Evolutionary conservation across 2,113 vertebrate genomes (phyloP), one percentile per base, ranked within the genome.

Genomic region (Galbula dea): DNA sequence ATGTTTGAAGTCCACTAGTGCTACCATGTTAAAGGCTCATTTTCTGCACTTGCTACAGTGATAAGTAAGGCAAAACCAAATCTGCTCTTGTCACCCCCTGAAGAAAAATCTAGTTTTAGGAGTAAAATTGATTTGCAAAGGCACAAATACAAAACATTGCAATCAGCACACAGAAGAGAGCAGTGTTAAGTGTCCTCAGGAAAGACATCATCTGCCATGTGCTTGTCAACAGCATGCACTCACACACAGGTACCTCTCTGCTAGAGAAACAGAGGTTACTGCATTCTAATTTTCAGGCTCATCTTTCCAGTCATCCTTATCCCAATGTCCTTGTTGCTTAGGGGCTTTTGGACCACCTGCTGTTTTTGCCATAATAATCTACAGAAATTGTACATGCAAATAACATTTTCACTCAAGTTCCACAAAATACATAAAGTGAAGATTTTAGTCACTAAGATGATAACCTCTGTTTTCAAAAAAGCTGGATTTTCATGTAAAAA

Each of bases 351-450:
- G 98, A 97, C 98, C 98, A 48, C 99, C 99, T 97, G 98, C 98
- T 97, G 98, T 67, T 95, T 99, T 99, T 97, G 98, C 98, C 99
- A 99, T 98, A 97, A 99, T 99, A 98, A 99, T 99, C 98, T 99
- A 98, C 86, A 96, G 96, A 86, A 94, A 97, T 95, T 94, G 96
- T 72, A 97, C 75, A 97, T 15, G 95, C 61, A 94, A 88, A 95
- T 62, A 43, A 91, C 3, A 15, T 72, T 68, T 88, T 78, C 80
- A 59, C 49, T 61, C 0, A 30, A 86, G 49, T 93, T 89, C 30
- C 52, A 89, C 39, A 46, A 69, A 75, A 24, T 18, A 74, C 1
- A 20, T 11, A 6, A 45, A 62, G 8, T n/a, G n/a, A 65, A 71
- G 3, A 55, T 15, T 79, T 71, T n/a, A 41, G 36, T 59, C 22